Percentiles rank a stretch among this genome's conserved stretches.
Conservation (phyloP, 2,797 vertebrate species). For the Zalophus californianus region DNA sequence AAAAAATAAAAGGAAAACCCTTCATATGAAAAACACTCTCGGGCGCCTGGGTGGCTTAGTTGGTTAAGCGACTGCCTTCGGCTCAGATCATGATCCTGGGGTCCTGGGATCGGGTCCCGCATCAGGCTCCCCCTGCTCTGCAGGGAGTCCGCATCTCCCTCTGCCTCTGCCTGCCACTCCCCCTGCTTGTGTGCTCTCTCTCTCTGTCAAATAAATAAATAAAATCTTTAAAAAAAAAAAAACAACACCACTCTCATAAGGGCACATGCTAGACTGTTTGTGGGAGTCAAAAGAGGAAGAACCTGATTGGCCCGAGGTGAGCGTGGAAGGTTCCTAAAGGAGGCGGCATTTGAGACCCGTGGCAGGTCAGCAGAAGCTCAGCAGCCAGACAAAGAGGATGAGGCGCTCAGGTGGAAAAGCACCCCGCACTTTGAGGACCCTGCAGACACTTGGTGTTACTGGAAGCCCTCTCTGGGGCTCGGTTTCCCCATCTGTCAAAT, state of each 20-base stretch:
- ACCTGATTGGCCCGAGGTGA: not conserved
- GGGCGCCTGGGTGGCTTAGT: too few relatives aligned
- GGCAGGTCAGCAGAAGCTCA: not conserved
- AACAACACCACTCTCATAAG: not conserved
- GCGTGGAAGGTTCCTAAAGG: accelerated
- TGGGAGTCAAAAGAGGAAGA: not conserved
- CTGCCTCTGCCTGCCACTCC: too few relatives aligned
- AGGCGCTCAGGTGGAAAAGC: accelerated
- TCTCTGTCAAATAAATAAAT: too few relatives aligned
- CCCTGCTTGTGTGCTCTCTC: too few relatives aligned
- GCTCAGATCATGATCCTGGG: too few relatives aligned
- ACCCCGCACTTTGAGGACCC: accelerated
- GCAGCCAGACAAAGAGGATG: too few relatives aligned
- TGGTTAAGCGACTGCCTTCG: too few relatives aligned
- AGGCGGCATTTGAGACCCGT: not conserved
- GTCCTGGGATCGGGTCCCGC: too few relatives aligned
- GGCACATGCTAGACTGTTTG: not conserved
- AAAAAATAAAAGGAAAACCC: not conserved
- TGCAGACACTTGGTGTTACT: accelerated
- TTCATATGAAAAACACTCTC: not conserved
- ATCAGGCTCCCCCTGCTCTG: too few relatives aligned
- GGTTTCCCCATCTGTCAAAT: not conserved
- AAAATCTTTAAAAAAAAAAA: too few relatives aligned
- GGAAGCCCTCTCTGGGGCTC: not conserved
- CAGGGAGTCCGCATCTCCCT: too few relatives aligned